These are phyloP conservation scores for Nephrotoma appendiculata DNA, from an alignment of 2,888 invertebrate species.

Conservation along the genomic window DNA sequence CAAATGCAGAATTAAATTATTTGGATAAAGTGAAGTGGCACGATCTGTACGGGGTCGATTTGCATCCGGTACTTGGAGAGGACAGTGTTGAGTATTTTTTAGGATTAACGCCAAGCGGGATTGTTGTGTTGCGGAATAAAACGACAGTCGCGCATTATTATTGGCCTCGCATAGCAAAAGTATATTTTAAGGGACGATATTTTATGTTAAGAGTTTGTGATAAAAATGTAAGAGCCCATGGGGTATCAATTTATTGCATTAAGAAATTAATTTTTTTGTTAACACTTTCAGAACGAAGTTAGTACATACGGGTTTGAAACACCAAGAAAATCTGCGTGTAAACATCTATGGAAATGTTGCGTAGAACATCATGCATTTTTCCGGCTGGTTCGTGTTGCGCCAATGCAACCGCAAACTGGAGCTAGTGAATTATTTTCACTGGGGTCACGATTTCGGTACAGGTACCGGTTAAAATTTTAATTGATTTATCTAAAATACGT, in stretches of 20 bases:
- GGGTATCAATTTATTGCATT: neutral
- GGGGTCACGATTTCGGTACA: constrained; percentile 66
- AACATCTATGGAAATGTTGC: constrained; percentile 93
- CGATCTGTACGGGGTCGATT: constrained; percentile 95
- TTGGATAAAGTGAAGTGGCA: constrained; percentile 97
- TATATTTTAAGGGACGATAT: constrained; percentile 91
- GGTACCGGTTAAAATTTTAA: constrained; percentile 33
- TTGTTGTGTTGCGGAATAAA: constrained; percentile 87
- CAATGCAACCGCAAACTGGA: constrained; percentile 40
- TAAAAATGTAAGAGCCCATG: constrained; percentile 65
- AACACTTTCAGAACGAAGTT: constrained; percentile 61
- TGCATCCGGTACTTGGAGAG: constrained; percentile 92
- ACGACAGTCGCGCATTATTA: constrained; percentile 95
- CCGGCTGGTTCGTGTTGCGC: constrained; percentile 67
- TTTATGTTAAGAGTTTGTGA: constrained; percentile 93
- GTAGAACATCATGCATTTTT: constrained; percentile 92
- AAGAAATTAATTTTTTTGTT: constrained; percentile 10
- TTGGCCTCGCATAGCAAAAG: constrained; percentile 95
- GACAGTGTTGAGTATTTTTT: constrained; percentile 93
- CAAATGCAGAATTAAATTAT: constrained; percentile 86
- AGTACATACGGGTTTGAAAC: constrained; percentile 95
- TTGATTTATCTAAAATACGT: neutral
- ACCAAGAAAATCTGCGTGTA: constrained; percentile 79
- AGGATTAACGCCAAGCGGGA: constrained; percentile 89
- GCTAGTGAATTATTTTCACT: constrained; percentile 62